Evolutionary conservation across 2,888 invertebrate genomes (phyloP), one percentile per base, ranked within the genome.

Genomic region (Priocnemis perturbator): DNA sequence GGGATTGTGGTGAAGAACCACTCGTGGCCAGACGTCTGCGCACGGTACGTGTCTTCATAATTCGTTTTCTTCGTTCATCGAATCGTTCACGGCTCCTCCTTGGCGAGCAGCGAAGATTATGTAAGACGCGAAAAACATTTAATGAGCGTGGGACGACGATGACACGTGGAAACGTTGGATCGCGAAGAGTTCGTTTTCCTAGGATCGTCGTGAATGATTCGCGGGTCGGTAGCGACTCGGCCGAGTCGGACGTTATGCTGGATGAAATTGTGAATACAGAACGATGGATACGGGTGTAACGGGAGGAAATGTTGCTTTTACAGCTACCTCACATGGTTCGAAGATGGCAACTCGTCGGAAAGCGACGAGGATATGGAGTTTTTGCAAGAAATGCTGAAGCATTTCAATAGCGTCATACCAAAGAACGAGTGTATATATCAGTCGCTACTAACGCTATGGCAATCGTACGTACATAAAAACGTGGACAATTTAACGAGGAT

Each of bases 11-110:
- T 84, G 20, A 78, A 85, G 20, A 86, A 87, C 65, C 75, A 81
- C 23, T 83, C 85, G 7, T 89, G 89, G 89, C 74, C 81, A 21
- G 87, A 89, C 67, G 83, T 89, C 4, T 89, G 89, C 57, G 88
- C 88, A n/a, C 85, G 88, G 89, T 89, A 77, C 85, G 78, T 50
- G 45, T 37, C 2, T 14, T 0, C 3, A 45, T 21, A 17, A 9
- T 23, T 17, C 14, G 11, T 26, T 23, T 37, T 1, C 3, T 2
- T 15, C 19, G n/a, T 3, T 11, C 37, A 11, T 37, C 64, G 21
- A 26, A 26, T 26, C 26, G 37, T 20, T 17, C 7, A 57, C 9
- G 23, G 14, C 11, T 37, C 37, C 4, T 37, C 11, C 37, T 37
- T n/a, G 50, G 50, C 37, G 37, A 37, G 14, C 1, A 1, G 37